Evolutionary conservation across 92 coral and sea anemone genomes (phyloP), one percentile per base, ranked within the genome.

Genomic region (Metridium senile): DNA sequence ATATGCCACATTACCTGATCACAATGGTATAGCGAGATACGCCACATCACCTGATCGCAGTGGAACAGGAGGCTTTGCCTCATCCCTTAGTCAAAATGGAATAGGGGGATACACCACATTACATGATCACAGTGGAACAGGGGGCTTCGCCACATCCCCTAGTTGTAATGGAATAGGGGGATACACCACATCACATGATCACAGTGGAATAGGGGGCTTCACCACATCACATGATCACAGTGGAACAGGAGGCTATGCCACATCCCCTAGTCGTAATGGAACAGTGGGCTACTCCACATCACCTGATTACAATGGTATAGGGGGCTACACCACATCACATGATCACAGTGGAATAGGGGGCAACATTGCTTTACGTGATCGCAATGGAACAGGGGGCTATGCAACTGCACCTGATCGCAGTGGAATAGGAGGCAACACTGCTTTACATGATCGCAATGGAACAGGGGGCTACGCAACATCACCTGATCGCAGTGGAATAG

Each of bases 201-300:
- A n/a, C n/a, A n/a, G n/a, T n/a, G 13, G 49, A 39, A 39, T 39
- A 54, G 10, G 23, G 61, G 61, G 61, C 8, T 54, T 17, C 10
- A 9, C 22, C 9, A 7, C 49, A 53, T 71, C 63, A 53, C 76
- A 54, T 54, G 61, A 54, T 22, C 3, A 54, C 61, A 54, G 61
- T n/a, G 23, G 6, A 19, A 54, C 61, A 6, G 13, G 49, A 39
- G 49, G 13, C 49, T 39, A 39, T 39, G 13, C 49, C 13, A 6
- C 49, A 39, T 13, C 49, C 6, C 49, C 6, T 4, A 39, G 13
- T 39, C 6, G 13, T 6, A 39, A 39, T 63, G 33, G 69, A 13
- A 27, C 62, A 9, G 30, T 2, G 61, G 26, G 61, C 8, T 6
- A 11, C 26, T 25, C 11, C 28, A 21, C 65, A 17, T 17, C 39